Percentiles rank a stretch among this genome's conserved stretches.
phyloP scores from a whole-genome alignment of 2,113 vertebrate species.

The Hydrochoerus hydrochaeris region DNA sequence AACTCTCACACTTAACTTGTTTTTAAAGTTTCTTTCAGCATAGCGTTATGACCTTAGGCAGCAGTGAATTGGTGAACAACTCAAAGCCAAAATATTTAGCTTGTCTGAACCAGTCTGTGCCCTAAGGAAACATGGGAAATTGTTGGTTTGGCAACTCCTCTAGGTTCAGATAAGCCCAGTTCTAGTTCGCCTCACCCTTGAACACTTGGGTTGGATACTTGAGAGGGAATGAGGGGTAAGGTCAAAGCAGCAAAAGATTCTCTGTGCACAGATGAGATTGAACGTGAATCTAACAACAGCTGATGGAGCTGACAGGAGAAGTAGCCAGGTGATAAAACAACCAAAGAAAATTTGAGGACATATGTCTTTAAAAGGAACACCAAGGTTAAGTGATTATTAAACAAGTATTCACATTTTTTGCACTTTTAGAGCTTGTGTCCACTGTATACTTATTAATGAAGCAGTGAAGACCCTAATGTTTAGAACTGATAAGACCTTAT shows the following conservation, averaged over 20 bases:
- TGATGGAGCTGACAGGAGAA: background rate
- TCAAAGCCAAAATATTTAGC: conserved; percentile 67
- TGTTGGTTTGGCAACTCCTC: conserved; percentile 63
- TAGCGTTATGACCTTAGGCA: conserved; percentile 75
- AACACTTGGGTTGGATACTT: background rate
- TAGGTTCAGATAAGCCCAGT: conserved; percentile 43
- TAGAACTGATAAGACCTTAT: background rate
- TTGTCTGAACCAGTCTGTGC: conserved; percentile 71
- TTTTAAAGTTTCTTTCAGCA: conserved; percentile 71
- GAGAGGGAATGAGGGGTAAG: background rate
- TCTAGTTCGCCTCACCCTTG: conserved; percentile 50
- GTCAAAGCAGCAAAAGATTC: background rate
- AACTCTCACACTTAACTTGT: conserved; percentile 62
- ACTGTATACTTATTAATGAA: conserved; percentile 25
- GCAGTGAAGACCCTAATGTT: conserved; percentile 20
- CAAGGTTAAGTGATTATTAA: background rate
- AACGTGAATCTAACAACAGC: background rate
- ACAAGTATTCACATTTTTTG: background rate
- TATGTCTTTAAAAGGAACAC: background rate
- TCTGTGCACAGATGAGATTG: background rate
- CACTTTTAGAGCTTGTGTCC: background rate
- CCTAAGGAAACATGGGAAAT: conserved; percentile 59
- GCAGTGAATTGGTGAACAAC: conserved; percentile 53
- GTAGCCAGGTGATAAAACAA: background rate
- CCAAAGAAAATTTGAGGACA: background rate